phyloP scores from a whole-genome alignment of 2,113 vertebrate species.

The Nymphicus hollandicus region DNA sequence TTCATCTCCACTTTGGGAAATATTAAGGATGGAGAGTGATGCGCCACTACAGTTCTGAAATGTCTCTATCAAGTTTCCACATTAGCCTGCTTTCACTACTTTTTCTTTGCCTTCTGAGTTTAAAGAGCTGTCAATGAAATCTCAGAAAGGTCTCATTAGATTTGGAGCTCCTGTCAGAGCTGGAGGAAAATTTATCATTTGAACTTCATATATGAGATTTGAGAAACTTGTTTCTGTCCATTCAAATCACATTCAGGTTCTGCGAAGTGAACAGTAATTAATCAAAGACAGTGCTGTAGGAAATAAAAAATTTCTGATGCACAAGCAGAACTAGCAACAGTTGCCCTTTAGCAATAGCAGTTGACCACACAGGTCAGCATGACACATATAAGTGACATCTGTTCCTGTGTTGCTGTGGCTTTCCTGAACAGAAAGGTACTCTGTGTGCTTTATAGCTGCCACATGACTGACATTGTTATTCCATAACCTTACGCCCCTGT shows the following conservation, averaged over 20 bases:
- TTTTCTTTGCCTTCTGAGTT: conserved; percentile 19
- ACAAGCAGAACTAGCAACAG: background rate
- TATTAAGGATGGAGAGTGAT: background rate
- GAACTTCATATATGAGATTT: background rate
- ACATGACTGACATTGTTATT: conserved; percentile 41
- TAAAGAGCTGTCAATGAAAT: conserved; percentile 18
- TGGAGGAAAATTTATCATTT: background rate
- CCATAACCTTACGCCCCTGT: conserved; percentile 23
- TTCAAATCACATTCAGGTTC: background rate
- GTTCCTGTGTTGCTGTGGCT: background rate
- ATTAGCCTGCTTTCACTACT: conserved; percentile 14
- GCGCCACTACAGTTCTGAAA: background rate
- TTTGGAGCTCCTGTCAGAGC: background rate
- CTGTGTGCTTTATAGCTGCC: conserved; percentile 35
- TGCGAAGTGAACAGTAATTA: background rate
- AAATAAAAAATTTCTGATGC: conserved; percentile 15
- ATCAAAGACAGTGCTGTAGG: background rate
- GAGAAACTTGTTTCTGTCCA: background rate
- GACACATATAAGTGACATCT: background rate
- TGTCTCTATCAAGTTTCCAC: background rate
- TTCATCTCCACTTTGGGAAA: background rate
- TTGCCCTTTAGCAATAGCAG: background rate
- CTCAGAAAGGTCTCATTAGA: conserved; percentile 2
- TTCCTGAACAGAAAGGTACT: background rate
- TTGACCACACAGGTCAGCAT: background rate